Evolutionary conservation across 53 echinoderm and acorn worm species (phyloP).

Genomic region (Holothuria scabra): DNA sequence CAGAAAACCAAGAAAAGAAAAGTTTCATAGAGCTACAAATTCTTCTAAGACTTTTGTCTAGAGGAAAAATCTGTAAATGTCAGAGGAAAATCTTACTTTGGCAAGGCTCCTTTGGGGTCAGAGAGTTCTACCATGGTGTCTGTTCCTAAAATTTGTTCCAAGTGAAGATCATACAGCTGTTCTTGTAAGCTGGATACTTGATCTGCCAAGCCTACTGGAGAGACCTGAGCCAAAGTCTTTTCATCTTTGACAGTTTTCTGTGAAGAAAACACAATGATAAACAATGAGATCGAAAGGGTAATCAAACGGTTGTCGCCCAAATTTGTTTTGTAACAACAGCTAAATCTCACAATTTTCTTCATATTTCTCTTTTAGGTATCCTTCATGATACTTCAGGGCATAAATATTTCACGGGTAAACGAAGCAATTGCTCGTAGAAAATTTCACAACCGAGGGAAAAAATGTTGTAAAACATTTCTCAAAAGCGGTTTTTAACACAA

Average conservation of each 20-base stretch:
- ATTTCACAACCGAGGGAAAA: too few relatives aligned
- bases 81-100: conserved; percentile 77
- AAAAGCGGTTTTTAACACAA: too few relatives aligned
- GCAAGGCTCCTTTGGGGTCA: conserved; percentile 89
- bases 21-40: neutral
- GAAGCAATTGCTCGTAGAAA: too few relatives aligned
- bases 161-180: conserved; percentile 83
- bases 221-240: conserved; percentile 42
- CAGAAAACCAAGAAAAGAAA: neutral
- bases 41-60: too few relatives aligned
- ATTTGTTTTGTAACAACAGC: too few relatives aligned
- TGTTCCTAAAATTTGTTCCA: conserved; percentile 94
- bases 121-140: conserved; percentile 85
- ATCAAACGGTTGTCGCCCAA: too few relatives aligned
- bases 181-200: conserved; percentile 80
- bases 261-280: neutral
- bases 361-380: too few relatives aligned
- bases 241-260: conserved; percentile 70
- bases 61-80: neutral
- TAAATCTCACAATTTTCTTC: too few relatives aligned
- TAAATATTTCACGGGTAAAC: too few relatives aligned
- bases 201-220: conserved; percentile 76
- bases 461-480: too few relatives aligned
- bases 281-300: too few relatives aligned
- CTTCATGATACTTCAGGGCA: too few relatives aligned